Evolutionary conservation across 2,888 invertebrate genomes (phyloP).

Genomic region (Drosophila seclusa): DNA sequence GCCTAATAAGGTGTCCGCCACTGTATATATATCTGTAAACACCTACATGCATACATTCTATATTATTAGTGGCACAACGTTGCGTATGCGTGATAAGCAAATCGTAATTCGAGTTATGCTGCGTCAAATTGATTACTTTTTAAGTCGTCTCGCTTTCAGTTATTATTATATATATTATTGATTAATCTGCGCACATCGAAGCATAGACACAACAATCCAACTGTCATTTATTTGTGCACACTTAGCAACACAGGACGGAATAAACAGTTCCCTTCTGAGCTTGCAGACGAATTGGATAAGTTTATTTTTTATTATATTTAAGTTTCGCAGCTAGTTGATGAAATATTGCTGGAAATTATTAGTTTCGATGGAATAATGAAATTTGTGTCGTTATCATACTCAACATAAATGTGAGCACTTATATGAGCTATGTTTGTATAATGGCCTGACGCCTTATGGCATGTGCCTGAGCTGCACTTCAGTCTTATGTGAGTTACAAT

Average conservation of each 20-base stretch:
- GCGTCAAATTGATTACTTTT: conserved; percentile 22
- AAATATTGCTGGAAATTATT: neutral
- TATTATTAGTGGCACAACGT: conserved; percentile 12
- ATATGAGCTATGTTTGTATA: conserved; percentile 19
- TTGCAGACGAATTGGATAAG: neutral
- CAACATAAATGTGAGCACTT: conserved; percentile 11
- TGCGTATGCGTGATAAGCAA: conserved; percentile 50
- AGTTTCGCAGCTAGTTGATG: neutral
- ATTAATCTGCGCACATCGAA: conserved; percentile 50
- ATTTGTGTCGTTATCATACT: conserved; percentile 21
- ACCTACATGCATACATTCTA: neutral
- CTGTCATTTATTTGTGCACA: conserved; percentile 25
- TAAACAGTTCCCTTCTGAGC: neutral
- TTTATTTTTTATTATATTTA: neutral
- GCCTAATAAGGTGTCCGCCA: too few species aligned
- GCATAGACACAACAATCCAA: neutral
- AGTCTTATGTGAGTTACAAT: conserved; percentile 39
- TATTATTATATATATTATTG: conserved; percentile 36
- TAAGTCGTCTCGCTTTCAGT: neutral
- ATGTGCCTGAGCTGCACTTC: conserved; percentile 32
- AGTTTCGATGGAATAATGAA: conserved; percentile 10
- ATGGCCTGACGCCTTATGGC: conserved; percentile 28
- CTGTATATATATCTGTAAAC: neutral
- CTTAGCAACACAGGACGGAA: neutral
- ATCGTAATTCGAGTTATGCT: conserved; percentile 14